phyloP scores from a whole-genome alignment of 2,888 invertebrate species.

The Melitaea athalia region DNA sequence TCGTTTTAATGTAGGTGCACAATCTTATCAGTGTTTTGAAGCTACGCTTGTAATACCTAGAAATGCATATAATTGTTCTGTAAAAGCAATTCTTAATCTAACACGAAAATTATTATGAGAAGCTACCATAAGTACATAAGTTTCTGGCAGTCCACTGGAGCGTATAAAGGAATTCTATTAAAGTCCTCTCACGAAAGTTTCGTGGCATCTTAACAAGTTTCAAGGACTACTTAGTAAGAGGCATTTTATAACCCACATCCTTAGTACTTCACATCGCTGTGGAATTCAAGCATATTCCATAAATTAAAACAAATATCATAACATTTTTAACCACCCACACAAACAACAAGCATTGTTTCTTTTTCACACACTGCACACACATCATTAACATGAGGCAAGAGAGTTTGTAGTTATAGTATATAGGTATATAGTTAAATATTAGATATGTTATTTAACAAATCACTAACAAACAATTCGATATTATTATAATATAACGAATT shows the following conservation, averaged over 20 bases:
- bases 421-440: too few relatives aligned
- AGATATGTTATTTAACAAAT: too few relatives aligned
- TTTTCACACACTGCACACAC: neutral
- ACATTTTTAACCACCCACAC: neutral
- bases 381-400: too few relatives aligned
- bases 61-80: neutral
- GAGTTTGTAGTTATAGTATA: too few relatives aligned
- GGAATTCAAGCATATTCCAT: conserved; percentile 11
- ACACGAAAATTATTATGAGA: conserved; percentile 30
- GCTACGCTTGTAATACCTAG: neutral
- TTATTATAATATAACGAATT: too few relatives aligned
- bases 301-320: conserved; percentile 14
- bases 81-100: conserved; percentile 13
- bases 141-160: conserved; percentile 43
- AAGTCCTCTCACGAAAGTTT: conserved; percentile 58
- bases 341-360: neutral
- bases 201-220: conserved; percentile 61
- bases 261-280: conserved; percentile 31
- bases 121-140: conserved; percentile 43
- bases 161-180: conserved; percentile 62
- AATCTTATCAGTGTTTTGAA: neutral
- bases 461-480: too few relatives aligned
- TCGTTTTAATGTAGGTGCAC: neutral
- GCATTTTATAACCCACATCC: conserved; percentile 53
- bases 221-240: conserved; percentile 54